Evolutionary conservation across 2,797 vertebrate species (phyloP).

Genomic region (Macropodus opercularis): DNA sequence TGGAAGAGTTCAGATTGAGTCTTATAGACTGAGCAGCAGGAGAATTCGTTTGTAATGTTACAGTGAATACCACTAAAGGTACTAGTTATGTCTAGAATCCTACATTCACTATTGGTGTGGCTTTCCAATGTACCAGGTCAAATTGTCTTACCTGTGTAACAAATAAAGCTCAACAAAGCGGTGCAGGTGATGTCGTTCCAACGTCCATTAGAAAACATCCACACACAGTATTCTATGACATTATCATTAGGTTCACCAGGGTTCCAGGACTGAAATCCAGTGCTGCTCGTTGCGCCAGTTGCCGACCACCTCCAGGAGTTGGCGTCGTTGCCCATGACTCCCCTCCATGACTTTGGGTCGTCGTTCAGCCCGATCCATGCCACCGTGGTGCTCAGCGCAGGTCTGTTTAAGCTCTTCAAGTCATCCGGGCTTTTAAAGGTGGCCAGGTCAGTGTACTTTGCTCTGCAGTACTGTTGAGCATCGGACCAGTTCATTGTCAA

Average conservation of each 20-base stretch:
- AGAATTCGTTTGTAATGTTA: too few species aligned
- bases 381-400: fast-evolving
- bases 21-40: too few species aligned
- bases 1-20: too few species aligned
- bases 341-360: not conserved
- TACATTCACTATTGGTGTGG: too few species aligned
- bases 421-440: not conserved
- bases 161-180: fast-evolving
- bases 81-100: too few species aligned
- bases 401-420: not conserved
- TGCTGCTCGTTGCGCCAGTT: not conserved
- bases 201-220: fast-evolving
- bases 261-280: not conserved
- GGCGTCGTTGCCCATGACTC: not conserved
- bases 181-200: not conserved
- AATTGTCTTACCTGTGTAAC: slow-evolving; percentile 7
- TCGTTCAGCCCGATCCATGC: not conserved
- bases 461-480: slow-evolving; percentile 27
- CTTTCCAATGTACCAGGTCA: too few species aligned
- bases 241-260: fast-evolving
- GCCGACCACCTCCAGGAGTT: slow-evolving; percentile 51
- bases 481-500: slow-evolving; percentile 5
- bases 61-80: too few species aligned
- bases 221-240: fast-evolving
- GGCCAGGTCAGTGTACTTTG: slow-evolving; percentile 11